Conservation (phyloP, 2,888 invertebrate genomes). For the Andrena minutula region DNA sequence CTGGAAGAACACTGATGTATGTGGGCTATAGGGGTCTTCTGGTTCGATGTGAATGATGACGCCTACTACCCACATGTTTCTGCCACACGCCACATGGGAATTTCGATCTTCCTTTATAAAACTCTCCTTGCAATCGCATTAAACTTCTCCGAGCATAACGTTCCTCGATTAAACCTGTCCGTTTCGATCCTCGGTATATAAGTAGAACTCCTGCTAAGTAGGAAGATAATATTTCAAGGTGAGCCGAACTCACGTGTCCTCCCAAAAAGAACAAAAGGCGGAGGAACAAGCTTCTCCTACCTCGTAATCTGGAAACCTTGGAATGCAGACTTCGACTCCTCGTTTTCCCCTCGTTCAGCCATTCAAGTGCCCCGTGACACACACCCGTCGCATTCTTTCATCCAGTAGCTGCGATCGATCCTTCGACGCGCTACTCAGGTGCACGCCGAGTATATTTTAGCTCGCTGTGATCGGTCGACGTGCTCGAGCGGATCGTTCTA, state of each 20-base stretch:
- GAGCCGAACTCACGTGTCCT: too few species aligned
- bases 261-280: neutral
- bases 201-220: too few species aligned
- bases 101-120: too few species aligned
- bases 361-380: neutral
- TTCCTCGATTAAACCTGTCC: too few species aligned
- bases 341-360: neutral
- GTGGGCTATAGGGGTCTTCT: neutral
- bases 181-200: too few species aligned
- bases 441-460: neutral
- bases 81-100: too few species aligned
- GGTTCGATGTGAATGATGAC: neutral
- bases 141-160: too few species aligned
- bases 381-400: conserved; percentile 28
- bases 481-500: conserved; percentile 23
- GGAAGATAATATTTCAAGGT: neutral
- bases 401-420: neutral
- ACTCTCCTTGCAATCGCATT: too few species aligned
- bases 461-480: conserved; percentile 21
- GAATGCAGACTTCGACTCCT: conserved; percentile 27
- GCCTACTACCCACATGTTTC: conserved; percentile 3
- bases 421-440: neutral
- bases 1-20: neutral
- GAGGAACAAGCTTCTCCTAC: neutral
- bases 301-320: conserved; percentile 14